Conservation (phyloP, 2,888 invertebrate species). For the Timema cristinae region DNA sequence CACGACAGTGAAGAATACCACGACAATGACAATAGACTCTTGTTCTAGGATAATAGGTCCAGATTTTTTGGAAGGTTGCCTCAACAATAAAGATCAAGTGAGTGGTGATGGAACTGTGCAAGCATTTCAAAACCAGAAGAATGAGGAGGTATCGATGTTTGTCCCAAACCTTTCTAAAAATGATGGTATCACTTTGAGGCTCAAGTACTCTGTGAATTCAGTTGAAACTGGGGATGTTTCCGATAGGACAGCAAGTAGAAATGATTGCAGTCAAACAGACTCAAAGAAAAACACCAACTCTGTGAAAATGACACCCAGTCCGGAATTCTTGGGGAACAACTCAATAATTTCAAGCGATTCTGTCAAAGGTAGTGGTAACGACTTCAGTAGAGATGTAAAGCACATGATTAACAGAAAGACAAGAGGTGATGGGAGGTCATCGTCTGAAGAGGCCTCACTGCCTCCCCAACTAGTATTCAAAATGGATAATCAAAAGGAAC, state of each 20-base stretch:
- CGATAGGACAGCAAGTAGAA: conserved; percentile 54
- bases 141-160: not conserved
- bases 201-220: conserved; percentile 64
- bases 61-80: conserved; percentile 24
- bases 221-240: conserved; percentile 59
- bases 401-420: conserved; percentile 46
- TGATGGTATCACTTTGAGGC: conserved; percentile 46
- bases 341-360: conserved; percentile 37
- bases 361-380: conserved; percentile 47
- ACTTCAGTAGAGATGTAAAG: conserved; percentile 53
- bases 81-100: not conserved
- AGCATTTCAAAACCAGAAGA: too few species aligned
- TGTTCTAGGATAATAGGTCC: conserved; percentile 26
- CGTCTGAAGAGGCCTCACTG: conserved; percentile 57
- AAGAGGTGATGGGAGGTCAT: conserved; percentile 52
- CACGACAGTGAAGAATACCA: too few species aligned
- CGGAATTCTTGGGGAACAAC: conserved; percentile 56
- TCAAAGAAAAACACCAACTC: conserved; percentile 37
- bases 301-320: conserved; percentile 57
- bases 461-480: conserved; percentile 41
- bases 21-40: conserved; percentile 2
- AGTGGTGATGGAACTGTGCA: not conserved
- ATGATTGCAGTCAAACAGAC: conserved; percentile 52
- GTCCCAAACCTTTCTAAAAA: not conserved
- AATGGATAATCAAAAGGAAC: conserved; percentile 40